Evolutionary conservation across 2,113 vertebrate species (phyloP), one percentile per base, ranked within the genome.

Genomic region (Onychostoma macrolepis): DNA sequence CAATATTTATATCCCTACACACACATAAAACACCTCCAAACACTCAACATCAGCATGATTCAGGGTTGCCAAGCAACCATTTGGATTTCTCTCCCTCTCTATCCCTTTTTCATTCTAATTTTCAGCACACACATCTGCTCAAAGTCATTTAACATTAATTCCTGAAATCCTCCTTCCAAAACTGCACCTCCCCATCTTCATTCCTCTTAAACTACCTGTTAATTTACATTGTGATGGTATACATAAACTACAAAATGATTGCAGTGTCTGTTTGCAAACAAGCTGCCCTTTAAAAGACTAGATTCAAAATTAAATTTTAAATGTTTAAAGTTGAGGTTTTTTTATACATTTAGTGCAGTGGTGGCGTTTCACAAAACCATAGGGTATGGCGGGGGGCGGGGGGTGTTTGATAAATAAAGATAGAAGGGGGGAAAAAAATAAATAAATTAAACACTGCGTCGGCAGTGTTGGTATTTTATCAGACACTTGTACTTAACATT

Each of bases 31-130:
- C 74, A 80, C 80, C 63, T 38, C 67, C 72, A 84, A 86, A 89
- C 75, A 79, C 88, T 86, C 45, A 56, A 87, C 83, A 87, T 63
- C 77, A 82, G 88, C 77, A 82, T 21, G 88, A 89, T 53, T 85
- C 88, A 78, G 71, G 36, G 88, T 89, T 89, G 88, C 88, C 88
- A 85, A 53, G 86, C 88, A 89, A 89, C 88, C 28, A 81, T 81
- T 56, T 85, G 76, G 85, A 86, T 80, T 84, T 56, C 61, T 74
- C 36, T 43, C n/a, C 56, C 21, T 58, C 74, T 76, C 24, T 33
- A 12, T 36, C 78, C 36, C 50, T 17, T 58, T 58, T 80, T 41
- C 56, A 41, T n/a, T 61, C 30, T 56, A n/a, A 38, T 79, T 58
- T 58, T 79, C 78, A 41, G 53, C 15, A 78, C 9, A 56, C 30